phyloP scores from a whole-genome alignment of 92 coral and sea anemone species.

The Phenganax subtilis region DNA sequence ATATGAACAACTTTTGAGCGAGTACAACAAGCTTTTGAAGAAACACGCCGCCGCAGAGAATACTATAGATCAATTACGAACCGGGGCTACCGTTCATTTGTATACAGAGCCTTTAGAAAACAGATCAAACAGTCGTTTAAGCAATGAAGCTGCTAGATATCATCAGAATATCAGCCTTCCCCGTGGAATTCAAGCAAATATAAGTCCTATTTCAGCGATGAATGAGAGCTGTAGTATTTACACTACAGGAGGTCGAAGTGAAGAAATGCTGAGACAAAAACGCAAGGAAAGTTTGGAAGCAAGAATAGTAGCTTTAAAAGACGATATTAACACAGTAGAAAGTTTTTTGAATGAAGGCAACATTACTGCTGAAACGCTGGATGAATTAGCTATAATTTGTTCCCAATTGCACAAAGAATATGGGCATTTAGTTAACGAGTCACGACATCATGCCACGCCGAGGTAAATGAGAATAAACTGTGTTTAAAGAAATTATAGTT shows the following conservation, averaged over 20 bases:
- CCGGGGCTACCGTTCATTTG: constrained; percentile 89
- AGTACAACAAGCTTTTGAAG: constrained; percentile 82
- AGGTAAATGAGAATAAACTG: too few relatives aligned
- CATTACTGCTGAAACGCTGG: constrained; percentile 58
- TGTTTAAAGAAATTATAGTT: too few relatives aligned
- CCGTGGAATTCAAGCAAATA: constrained; percentile 59
- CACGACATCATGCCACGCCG: constrained; percentile 7
- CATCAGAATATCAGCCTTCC: constrained; percentile 69
- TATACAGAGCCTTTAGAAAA: constrained; percentile 89
- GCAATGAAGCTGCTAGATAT: constrained; percentile 57
- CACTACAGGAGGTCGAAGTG: constrained; percentile 25
- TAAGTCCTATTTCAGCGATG: constrained; percentile 48
- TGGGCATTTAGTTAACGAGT: constrained; percentile 53
- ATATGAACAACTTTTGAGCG: constrained; percentile 72
- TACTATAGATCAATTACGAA: constrained; percentile 87
- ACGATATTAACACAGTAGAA: constrained; percentile 72
- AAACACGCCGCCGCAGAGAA: constrained; percentile 95
- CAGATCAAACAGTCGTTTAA: constrained; percentile 62
- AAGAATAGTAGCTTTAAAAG: constrained; percentile 64
- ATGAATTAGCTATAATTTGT: constrained; percentile 72
- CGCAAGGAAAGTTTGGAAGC: constrained; percentile 6
- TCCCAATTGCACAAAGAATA: constrained; percentile 64
- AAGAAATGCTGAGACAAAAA: constrained; percentile 12
- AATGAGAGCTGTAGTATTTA: constrained; percentile 35
- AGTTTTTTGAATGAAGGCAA: constrained; percentile 62